Percentiles rank a stretch among this genome's conserved stretches.
Evolutionary conservation across 2,113 vertebrate genomes (phyloP).

Genomic region (Sminthopsis crassicaudata): DNA sequence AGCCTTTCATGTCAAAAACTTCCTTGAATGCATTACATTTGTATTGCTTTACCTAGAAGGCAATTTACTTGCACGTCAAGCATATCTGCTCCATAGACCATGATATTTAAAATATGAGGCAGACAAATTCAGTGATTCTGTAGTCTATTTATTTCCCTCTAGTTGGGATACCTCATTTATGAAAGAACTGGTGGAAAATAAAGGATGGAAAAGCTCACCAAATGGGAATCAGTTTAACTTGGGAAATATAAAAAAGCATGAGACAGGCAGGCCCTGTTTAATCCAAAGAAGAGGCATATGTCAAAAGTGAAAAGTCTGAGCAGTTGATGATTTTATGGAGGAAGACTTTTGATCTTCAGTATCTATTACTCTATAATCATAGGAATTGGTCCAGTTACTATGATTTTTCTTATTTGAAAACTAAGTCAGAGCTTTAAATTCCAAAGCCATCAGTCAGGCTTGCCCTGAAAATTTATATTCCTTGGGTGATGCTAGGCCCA

Average conservation of each 20-base stretch:
- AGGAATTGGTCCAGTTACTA: conserved; percentile 30
- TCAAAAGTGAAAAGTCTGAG: conserved; percentile 55
- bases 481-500: conserved; percentile 33
- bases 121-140: conserved; percentile 23
- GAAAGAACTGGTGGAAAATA: conserved; percentile 31
- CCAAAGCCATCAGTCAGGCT: conserved; percentile 18
- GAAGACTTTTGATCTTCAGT: conserved; percentile 52
- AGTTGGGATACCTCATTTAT: conserved; percentile 31
- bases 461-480: conserved; percentile 20
- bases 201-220: conserved; percentile 39
- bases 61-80: conserved; percentile 12
- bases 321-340: not conserved
- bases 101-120: conserved; percentile 28
- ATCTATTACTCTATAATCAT: conserved; percentile 14
- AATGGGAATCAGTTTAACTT: conserved; percentile 27
- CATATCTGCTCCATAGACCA: conserved; percentile 24
- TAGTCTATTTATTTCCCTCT: conserved; percentile 19
- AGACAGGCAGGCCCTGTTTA: conserved; percentile 46
- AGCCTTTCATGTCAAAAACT: not conserved
- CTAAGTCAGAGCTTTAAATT: conserved; percentile 55
- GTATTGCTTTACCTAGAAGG: not conserved
- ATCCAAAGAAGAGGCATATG: conserved; percentile 37
- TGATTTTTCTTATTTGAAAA: conserved; percentile 65
- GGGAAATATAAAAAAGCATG: conserved; percentile 45
- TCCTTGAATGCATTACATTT: not conserved